Evolutionary conservation across 1,140 invertebrate genomes (phyloP).

Genomic region (Tyrophagus putrescentiae): DNA sequence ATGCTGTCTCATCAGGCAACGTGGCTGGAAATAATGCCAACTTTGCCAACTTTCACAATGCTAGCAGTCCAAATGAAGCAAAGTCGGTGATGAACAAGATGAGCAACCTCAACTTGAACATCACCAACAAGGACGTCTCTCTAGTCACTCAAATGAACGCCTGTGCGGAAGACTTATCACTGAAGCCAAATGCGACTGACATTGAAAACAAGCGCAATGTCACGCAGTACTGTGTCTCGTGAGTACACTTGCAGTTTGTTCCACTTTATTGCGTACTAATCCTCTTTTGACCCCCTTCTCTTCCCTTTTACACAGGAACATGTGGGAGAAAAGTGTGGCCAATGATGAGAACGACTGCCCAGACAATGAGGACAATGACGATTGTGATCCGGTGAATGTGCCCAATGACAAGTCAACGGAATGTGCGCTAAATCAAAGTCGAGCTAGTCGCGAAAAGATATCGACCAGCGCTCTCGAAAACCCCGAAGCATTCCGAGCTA

Average conservation of each 20-base stretch:
- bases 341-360: slow-evolving; percentile 20
- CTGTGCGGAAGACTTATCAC: slow-evolving; percentile 18
- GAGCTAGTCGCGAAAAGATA: not conserved
- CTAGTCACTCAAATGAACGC: slow-evolving; percentile 21
- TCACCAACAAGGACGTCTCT: slow-evolving; percentile 13
- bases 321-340: slow-evolving; percentile 19
- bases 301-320: slow-evolving; percentile 5
- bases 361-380: slow-evolving; percentile 13
- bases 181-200: slow-evolving; percentile 9
- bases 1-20: not conserved
- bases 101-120: slow-evolving; percentile 4
- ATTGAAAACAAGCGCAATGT: slow-evolving; percentile 7
- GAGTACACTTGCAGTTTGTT: not conserved
- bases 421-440: not conserved
- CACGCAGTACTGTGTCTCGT: slow-evolving; percentile 20
- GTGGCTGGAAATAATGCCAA: not conserved
- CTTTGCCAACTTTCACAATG: not conserved
- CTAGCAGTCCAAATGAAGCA: slow-evolving; percentile 1
- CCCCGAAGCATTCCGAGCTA: not conserved
- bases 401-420: not conserved
- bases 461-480: not conserved
- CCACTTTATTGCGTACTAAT: not conserved
- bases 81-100: slow-evolving; percentile 12
- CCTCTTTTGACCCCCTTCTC: not conserved
- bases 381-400: slow-evolving; percentile 5